These are phyloP conservation scores for Ptychobarbus kaznakovi DNA, from an alignment of 2,797 vertebrate genomes.

Conservation along the genomic window DNA sequence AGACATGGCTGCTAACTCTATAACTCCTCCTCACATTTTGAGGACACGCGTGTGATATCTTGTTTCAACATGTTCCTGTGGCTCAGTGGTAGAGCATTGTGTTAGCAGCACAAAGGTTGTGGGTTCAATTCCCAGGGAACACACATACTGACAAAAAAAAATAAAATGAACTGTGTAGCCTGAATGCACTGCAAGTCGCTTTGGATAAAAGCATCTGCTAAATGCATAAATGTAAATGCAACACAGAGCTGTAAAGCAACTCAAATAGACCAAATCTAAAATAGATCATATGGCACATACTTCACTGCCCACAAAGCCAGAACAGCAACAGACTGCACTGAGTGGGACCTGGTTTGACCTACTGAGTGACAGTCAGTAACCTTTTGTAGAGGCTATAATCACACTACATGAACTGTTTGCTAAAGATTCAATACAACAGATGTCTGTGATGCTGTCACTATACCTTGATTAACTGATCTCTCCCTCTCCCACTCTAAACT, in stretches of 20 bases:
- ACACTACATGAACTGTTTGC: constrained; percentile 22
- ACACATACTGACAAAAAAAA: too few relatives aligned
- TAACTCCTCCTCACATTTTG: constrained; percentile 26
- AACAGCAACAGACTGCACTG: neutral
- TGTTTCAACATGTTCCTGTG: neutral
- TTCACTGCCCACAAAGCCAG: constrained; percentile 24
- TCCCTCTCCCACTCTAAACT: neutral
- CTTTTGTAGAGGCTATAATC: constrained; percentile 34
- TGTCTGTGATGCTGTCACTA: constrained; percentile 1
- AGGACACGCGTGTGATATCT: constrained; percentile 23
- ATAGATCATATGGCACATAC: constrained; percentile 38
- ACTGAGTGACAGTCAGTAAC: constrained; percentile 8
- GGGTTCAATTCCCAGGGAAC: too few relatives aligned
- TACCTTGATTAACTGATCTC: neutral
- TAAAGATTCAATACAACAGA: constrained; percentile 35
- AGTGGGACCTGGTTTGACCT: constrained; percentile 10
- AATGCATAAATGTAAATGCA: neutral
- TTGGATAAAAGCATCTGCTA: too few relatives aligned
- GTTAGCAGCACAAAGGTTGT: too few relatives aligned
- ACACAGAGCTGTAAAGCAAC: constrained; percentile 9
- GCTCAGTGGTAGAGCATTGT: too few relatives aligned
- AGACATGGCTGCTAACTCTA: constrained; percentile 11
- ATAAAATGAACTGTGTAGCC: too few relatives aligned
- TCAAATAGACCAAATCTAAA: constrained; percentile 45
- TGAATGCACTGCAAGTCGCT: too few relatives aligned